Base-by-base conservation (phyloP, 2,113 vertebrate genomes). In the Eurypyga helias region DNA sequence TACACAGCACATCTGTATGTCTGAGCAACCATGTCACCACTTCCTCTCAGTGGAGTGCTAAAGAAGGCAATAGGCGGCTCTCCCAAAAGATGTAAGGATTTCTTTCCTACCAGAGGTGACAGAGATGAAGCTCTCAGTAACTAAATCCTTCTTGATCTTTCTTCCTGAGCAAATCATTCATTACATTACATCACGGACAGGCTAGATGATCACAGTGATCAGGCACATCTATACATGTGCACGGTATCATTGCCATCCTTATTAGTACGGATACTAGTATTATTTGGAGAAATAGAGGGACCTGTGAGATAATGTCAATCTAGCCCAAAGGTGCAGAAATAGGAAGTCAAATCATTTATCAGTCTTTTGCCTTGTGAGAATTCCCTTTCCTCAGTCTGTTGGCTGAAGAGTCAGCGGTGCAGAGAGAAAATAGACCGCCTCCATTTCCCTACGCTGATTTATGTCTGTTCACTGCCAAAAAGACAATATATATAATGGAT, bases 401-500 rank as follows among this genome's bases (percentile, higher is more conserved):
- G 41, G 25, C 61, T 38, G 89, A 82, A 72, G 25, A 65, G 51
- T 67, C 62, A 92, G 64, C 92, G 71, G n/a, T 83, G 36, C 29
- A 16, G 18, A 83, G 46, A 85, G 62, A 48, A 79, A 76, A 70
- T 33, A 62, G 15, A n/a, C 19, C 75, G 70, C 10, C 38, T 86
- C 17, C 43, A 93, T 86, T 92, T 69, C 51, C 48, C 81, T 67
- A 41, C 8, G 17, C 51, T 95, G 75, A 96, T 96, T 96, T 96
- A 87, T 94, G 72, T 45, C 33, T 85, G 48, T 79, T 95, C 76
- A 79, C 38, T 87, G 52, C 38, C 85, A 93, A 79, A 45, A 77
- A 92, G 84, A 82, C 28, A 46, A 34, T 96, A 46, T 82, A 79
- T 76, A 81, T 93, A 96, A 96, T 87, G 43, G 69, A 91, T 83